phyloP scores from a whole-genome alignment of 2,113 vertebrate species.

The Pyrgilauda ruficollis region DNA sequence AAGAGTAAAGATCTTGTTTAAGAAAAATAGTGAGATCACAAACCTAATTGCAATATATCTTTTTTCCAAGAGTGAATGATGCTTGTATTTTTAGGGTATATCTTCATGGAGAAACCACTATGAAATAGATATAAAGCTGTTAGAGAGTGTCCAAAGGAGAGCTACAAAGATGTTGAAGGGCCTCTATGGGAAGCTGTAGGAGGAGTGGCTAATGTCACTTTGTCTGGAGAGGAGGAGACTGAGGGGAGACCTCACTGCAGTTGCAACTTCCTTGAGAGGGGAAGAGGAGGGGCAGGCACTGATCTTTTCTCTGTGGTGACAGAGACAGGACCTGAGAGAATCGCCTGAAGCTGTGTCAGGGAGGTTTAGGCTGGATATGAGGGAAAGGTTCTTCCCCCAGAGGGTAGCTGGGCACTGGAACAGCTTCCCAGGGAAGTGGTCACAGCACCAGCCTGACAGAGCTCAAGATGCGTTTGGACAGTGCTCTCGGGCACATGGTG shows the following conservation, averaged over 20 bases:
- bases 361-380: background rate
- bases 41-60: background rate
- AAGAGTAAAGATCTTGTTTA: background rate
- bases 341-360: background rate
- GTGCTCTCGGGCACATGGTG: fast-evolving
- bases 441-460: background rate
- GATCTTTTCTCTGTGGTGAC: background rate
- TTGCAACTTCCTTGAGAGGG: background rate
- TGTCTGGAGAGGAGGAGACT: background rate
- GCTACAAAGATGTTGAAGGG: background rate
- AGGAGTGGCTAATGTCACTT: background rate
- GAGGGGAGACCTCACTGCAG: background rate
- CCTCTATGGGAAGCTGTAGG: fast-evolving
- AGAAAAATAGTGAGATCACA: background rate
- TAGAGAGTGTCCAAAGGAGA: background rate
- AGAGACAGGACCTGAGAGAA: fast-evolving
- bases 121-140: background rate
- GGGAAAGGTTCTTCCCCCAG: background rate
- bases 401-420: background rate
- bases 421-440: background rate
- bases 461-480: background rate
- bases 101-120: background rate
- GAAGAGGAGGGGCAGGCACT: background rate
- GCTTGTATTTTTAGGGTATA: background rate
- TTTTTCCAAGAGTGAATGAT: background rate